Conservation (phyloP, 2,888 invertebrate species). For the Mimachlamys varia region DNA sequence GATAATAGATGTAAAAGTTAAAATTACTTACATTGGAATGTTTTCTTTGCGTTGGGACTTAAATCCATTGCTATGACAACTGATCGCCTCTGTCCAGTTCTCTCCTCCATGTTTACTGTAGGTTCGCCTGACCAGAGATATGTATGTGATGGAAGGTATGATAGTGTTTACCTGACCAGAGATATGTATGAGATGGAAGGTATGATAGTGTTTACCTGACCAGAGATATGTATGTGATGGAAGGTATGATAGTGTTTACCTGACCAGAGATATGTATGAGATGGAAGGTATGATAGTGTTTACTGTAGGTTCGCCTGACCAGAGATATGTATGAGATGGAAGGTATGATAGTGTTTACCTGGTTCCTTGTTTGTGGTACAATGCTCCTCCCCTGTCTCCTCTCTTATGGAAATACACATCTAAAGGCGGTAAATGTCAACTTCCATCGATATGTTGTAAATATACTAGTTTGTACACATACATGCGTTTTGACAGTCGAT, state of each 20-base stretch:
- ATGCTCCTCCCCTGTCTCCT: not conserved
- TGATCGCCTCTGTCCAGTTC: not conserved
- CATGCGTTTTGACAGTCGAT: too few species aligned
- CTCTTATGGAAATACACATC: not conserved
- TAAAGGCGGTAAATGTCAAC: not conserved
- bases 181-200: too few species aligned
- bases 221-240: too few species aligned
- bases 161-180: too few species aligned
- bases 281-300: too few species aligned
- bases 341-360: not conserved
- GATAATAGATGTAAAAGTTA: too few species aligned
- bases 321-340: not conserved
- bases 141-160: too few species aligned
- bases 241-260: too few species aligned
- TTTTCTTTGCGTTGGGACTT: not conserved
- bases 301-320: too few species aligned
- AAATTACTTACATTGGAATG: conserved; percentile 9
- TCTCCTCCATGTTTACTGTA: not conserved
- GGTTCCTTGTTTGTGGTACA: not conserved
- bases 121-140: not conserved
- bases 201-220: not conserved
- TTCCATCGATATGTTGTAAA: not conserved
- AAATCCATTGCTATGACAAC: not conserved
- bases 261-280: too few species aligned
- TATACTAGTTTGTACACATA: not conserved